phyloP scores from a whole-genome alignment of 2,797 vertebrate species.

The Sciurus vulgaris region DNA sequence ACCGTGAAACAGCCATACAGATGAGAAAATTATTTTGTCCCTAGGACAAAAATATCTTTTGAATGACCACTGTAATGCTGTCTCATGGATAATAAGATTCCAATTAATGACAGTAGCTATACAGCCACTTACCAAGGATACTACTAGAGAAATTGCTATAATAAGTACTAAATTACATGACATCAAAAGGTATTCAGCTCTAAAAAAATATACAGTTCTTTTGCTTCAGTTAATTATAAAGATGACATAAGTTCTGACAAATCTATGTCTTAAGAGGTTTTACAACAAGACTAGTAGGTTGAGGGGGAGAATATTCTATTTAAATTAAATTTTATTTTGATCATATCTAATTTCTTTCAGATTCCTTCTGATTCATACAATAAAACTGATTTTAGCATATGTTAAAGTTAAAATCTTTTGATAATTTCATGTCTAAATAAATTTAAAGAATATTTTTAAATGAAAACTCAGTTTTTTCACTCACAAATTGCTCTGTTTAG shows the following conservation, averaged over 20 bases:
- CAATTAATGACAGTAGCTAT: constrained; percentile 8
- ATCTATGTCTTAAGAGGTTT: constrained; percentile 21
- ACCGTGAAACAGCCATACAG: background rate
- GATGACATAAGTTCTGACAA: constrained; percentile 68
- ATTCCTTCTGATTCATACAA: constrained; percentile 47
- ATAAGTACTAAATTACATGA: constrained; percentile 19
- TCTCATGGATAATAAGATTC: background rate
- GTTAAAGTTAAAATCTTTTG: constrained; percentile 35
- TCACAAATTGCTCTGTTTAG: constrained; percentile 50
- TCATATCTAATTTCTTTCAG: constrained; percentile 34
- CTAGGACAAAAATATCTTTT: constrained; percentile 55
- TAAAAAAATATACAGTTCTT: constrained; percentile 62
- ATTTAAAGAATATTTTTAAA: constrained; percentile 57
- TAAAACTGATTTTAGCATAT: constrained; percentile 47
- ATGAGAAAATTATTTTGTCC: constrained; percentile 61
- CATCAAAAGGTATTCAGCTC: constrained; percentile 43
- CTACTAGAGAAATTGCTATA: constrained; percentile 41
- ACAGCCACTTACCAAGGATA: background rate
- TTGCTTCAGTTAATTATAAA: constrained; percentile 66
- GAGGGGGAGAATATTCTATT: constrained; percentile 50
- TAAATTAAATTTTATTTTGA: constrained; percentile 66
- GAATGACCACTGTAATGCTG: constrained; percentile 33
- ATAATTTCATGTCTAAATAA: constrained; percentile 65
- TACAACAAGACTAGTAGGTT: constrained; percentile 21
- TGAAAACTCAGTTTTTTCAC: constrained; percentile 42